Evolutionary conservation across 2,888 invertebrate species (phyloP).

Genomic region (Lumbricus terrestris): DNA sequence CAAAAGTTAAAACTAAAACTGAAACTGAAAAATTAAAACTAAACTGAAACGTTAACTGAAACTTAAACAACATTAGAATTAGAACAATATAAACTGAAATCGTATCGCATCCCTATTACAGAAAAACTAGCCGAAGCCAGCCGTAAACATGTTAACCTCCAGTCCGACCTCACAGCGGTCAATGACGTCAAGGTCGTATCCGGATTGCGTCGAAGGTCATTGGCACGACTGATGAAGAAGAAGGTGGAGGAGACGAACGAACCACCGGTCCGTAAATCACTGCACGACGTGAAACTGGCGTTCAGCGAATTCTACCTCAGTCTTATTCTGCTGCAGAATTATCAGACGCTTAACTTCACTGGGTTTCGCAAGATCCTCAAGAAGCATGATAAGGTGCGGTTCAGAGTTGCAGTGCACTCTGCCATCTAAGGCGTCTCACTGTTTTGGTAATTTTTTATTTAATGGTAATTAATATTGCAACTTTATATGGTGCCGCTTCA

Average conservation of each 20-base stretch:
- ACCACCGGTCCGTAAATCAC: conserved; percentile 28
- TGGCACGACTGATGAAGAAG: background rate
- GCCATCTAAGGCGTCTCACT: background rate
- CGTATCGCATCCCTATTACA: conserved; percentile 53
- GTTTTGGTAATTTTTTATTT: too few species aligned
- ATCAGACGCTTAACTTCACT: conserved; percentile 95
- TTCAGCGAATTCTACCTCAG: conserved; percentile 98
- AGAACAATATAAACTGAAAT: background rate
- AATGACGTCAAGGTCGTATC: conserved; percentile 42
- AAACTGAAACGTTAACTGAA: too few species aligned
- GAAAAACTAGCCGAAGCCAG: conserved; percentile 97
- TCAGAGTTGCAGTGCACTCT: background rate
- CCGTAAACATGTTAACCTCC: conserved; percentile 84
- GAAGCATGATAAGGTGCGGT: conserved; percentile 90
- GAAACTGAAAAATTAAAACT: too few species aligned
- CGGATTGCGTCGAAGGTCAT: background rate
- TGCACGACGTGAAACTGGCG: conserved; percentile 88
- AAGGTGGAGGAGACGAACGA: background rate
- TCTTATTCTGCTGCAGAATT: conserved; percentile 92
- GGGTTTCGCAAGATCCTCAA: conserved; percentile 98
- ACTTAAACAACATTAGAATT: too few species aligned
- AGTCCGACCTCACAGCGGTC: conserved; percentile 75
- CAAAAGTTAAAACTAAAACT: too few species aligned
- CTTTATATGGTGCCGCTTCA: too few species aligned
- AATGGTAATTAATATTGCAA: too few species aligned